Conservation (phyloP, 2,113 vertebrate genomes). For the Corythornis vintsioides region DNA sequence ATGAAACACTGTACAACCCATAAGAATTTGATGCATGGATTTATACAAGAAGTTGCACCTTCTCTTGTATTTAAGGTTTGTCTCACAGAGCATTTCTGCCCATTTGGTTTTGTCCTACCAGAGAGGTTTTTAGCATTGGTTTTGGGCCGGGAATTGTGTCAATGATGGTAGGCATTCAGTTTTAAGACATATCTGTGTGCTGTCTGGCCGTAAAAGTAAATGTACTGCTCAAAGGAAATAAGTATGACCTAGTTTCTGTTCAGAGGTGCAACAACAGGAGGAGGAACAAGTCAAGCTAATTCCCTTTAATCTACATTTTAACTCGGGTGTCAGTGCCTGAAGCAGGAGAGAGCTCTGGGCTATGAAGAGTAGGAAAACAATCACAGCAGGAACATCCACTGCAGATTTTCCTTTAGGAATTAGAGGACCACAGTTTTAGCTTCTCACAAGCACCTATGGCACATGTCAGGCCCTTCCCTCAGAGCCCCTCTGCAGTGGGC, state of each 20-base stretch:
- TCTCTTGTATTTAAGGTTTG: not conserved
- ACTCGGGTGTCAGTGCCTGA: not conserved
- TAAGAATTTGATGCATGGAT: not conserved
- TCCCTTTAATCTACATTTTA: not conserved
- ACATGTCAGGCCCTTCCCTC: not conserved
- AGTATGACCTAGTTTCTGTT: not conserved
- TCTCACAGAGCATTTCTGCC: not conserved
- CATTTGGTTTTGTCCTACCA: not conserved
- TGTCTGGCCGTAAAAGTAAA: not conserved
- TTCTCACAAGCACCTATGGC: not conserved
- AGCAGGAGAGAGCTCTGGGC: not conserved
- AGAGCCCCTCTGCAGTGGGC: fast-evolving
- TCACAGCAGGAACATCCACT: not conserved
- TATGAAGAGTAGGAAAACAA: not conserved
- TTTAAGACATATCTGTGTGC: not conserved
- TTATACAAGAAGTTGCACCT: not conserved
- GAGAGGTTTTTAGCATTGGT: not conserved
- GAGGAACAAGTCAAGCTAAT: not conserved
- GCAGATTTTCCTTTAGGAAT: not conserved
- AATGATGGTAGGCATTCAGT: not conserved
- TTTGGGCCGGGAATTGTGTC: not conserved
- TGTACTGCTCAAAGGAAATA: not conserved
- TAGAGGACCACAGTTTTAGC: not conserved
- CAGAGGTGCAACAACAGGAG: not conserved
- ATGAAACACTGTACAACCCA: not conserved